A percentile compares a stretch with the other conserved stretches of the same genome.
phyloP scores from a whole-genome alignment of 2,113 vertebrate species.

The Clinocottus analis region DNA sequence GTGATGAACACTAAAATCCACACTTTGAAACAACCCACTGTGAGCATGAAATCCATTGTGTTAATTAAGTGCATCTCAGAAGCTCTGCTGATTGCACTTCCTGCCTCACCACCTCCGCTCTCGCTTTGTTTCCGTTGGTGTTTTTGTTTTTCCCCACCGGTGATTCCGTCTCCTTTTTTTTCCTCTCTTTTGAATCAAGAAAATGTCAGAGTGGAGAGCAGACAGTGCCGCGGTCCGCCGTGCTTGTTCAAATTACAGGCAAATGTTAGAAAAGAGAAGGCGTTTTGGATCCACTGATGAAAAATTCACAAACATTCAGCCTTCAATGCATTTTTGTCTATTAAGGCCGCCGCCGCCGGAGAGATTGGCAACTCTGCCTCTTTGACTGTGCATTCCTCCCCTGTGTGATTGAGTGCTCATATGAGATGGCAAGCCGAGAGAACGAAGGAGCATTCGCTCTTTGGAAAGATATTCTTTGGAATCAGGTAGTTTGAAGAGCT shows the following conservation, averaged over 20 bases:
- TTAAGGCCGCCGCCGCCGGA: conserved; percentile 28
- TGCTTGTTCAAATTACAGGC: conserved; percentile 41
- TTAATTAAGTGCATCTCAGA: background rate
- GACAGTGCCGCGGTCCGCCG: background rate
- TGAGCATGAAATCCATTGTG: background rate
- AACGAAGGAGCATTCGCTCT: conserved; percentile 39
- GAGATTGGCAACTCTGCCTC: conserved; percentile 44
- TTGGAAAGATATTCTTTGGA: conserved; percentile 48
- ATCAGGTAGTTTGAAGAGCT: conserved; percentile 27
- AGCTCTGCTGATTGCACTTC: background rate
- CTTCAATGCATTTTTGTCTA: conserved; percentile 33
- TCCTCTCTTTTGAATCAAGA: conserved; percentile 20
- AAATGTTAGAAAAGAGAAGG: conserved; percentile 23
- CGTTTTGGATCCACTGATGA: conserved; percentile 40
- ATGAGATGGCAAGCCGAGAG: conserved; percentile 35
- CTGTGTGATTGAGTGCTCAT: conserved; percentile 49
- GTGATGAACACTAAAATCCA: background rate
- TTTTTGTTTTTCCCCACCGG: background rate
- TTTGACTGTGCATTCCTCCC: conserved; percentile 37
- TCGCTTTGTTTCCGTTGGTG: background rate
- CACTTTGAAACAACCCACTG: background rate
- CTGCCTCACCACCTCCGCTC: background rate
- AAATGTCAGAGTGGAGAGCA: conserved; percentile 19
- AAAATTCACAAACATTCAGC: conserved; percentile 55
- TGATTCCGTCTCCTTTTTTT: background rate